phyloP scores from a whole-genome alignment of 2,113 vertebrate genomes.

The Chloroceryle aenea region DNA sequence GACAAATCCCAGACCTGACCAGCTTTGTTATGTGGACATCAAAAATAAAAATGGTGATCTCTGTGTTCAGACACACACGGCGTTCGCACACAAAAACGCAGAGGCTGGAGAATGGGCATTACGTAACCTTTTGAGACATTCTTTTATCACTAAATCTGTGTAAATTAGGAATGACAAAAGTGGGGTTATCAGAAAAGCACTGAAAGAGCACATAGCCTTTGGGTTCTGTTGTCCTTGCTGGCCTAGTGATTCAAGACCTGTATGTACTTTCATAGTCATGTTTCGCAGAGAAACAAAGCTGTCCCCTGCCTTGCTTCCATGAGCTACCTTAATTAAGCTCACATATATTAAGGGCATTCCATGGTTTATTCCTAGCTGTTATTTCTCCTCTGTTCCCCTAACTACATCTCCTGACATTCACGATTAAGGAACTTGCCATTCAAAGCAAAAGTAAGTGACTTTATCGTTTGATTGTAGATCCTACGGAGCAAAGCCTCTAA shows the following conservation, averaged over 20 bases:
- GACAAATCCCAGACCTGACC: background rate
- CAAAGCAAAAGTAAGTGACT: slow-evolving; percentile 19
- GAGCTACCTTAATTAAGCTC: background rate
- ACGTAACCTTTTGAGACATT: background rate
- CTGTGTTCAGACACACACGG: background rate
- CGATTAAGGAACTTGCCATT: background rate
- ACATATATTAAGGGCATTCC: background rate
- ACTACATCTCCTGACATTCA: slow-evolving; percentile 27
- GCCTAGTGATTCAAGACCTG: background rate
- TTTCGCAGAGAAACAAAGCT: background rate
- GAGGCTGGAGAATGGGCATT: background rate
- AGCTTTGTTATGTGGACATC: background rate
- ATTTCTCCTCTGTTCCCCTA: background rate
- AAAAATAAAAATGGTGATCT: background rate
- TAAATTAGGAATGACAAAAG: background rate
- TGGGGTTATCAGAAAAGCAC: background rate
- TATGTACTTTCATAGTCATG: background rate
- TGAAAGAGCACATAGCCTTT: background rate
- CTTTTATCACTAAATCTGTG: background rate
- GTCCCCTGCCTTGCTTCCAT: background rate
- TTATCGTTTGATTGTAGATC: slow-evolving; percentile 28
- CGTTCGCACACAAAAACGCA: background rate
- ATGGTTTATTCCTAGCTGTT: background rate
- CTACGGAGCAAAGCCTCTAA: slow-evolving; percentile 20
- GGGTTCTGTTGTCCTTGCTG: background rate